phyloP scores from a whole-genome alignment of 2,113 vertebrate genomes.

The Camelus bactrianus region DNA sequence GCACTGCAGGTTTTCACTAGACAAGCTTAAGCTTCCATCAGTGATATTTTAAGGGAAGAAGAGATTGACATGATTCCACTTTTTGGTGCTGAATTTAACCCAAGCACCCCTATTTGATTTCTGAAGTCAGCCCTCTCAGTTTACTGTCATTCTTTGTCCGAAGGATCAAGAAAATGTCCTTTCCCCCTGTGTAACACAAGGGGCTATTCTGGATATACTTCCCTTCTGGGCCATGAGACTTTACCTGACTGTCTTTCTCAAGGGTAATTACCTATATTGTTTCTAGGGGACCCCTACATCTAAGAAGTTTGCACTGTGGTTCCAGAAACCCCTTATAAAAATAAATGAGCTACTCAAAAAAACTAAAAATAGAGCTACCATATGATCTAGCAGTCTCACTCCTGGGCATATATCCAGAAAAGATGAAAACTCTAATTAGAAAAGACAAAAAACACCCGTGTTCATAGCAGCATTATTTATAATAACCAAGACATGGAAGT shows the following conservation, averaged over 20 bases:
- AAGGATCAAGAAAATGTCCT: neutral
- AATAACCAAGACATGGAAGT: neutral
- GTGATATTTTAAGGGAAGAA: neutral
- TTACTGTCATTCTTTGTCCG: neutral
- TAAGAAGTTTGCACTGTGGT: neutral
- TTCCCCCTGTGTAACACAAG: neutral
- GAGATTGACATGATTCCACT: neutral
- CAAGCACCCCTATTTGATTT: neutral
- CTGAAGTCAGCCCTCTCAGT: neutral
- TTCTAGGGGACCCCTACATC: neutral
- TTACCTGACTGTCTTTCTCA: neutral
- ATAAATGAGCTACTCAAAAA: neutral
- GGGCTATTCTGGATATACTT: neutral
- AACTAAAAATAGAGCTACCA: neutral
- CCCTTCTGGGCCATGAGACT: neutral
- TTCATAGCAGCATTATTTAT: neutral
- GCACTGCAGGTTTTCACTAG: neutral
- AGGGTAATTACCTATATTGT: neutral
- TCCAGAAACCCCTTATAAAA: neutral
- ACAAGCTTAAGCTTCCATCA: neutral
- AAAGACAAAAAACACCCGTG: neutral
- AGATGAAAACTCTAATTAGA: neutral
- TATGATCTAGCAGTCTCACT: neutral
- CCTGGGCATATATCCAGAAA: neutral
- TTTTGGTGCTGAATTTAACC: neutral